Evolutionary conservation across 2,888 invertebrate genomes (phyloP).

Genomic region (Zaprionus lineosus): DNA sequence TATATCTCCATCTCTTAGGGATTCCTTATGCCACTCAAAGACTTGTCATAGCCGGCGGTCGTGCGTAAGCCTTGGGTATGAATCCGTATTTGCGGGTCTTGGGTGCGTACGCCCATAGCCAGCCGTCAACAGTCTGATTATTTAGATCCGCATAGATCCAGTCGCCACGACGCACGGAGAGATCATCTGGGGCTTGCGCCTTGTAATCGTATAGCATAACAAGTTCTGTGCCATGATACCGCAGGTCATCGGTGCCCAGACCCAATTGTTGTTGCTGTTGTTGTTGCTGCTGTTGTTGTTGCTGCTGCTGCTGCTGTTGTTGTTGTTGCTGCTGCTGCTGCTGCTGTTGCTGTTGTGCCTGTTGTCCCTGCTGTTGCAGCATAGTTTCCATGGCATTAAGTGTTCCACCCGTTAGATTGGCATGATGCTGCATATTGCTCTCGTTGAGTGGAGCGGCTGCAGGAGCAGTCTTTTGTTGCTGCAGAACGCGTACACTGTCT

Average conservation of each 20-base stretch:
- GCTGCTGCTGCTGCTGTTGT: conserved; percentile 57
- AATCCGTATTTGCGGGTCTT: conserved; percentile 96
- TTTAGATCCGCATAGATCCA: conserved; percentile 97
- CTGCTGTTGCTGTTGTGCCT: too few species aligned
- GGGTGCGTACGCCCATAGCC: conserved; percentile 97
- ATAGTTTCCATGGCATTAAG: conserved; percentile 55
- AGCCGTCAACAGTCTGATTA: conserved; percentile 96
- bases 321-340: too few species aligned
- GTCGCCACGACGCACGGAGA: conserved; percentile 94
- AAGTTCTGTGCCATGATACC: conserved; percentile 94
- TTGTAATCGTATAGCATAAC: conserved; percentile 98
- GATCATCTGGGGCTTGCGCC: conserved; percentile 96
- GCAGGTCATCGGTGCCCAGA: conserved; percentile 85
- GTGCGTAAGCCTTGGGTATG: conserved; percentile 96
- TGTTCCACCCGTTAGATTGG: conserved; percentile 40
- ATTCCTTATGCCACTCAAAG: conserved; percentile 57
- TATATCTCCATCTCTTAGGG: too few species aligned
- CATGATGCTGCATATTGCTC: conserved; percentile 57
- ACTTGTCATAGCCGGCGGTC: conserved; percentile 95
- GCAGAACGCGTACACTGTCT: conserved; percentile 85
- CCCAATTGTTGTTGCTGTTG: conserved; percentile 75
- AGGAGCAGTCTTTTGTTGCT: conserved; percentile 53
- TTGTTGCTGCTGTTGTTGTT: conserved; percentile 54
- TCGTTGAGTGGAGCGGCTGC: conserved; percentile 46
- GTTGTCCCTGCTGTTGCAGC: conserved; percentile 49